Percentiles rank a stretch among this genome's conserved stretches.
Evolutionary conservation across 2,797 vertebrate species (phyloP).

Genomic region (Sorex maritimensis): DNA sequence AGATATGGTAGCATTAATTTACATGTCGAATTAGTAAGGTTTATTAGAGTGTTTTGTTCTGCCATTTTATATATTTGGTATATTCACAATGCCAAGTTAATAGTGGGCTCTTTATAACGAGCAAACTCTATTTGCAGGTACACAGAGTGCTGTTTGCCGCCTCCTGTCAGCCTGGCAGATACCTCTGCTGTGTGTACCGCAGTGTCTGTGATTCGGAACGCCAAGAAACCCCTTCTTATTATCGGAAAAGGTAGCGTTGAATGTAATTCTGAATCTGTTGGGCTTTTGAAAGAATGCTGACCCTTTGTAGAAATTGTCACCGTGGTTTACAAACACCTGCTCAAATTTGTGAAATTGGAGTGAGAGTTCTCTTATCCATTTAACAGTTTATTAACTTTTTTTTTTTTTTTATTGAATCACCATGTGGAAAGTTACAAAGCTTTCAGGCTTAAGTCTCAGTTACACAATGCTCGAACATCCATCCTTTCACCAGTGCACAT

Average conservation of each 20-base stretch:
- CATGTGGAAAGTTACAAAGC: too few species aligned
- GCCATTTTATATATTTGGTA: constrained; percentile 39
- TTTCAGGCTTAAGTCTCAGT: too few species aligned
- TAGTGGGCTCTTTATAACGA: constrained; percentile 47
- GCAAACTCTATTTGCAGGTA: constrained; percentile 83
- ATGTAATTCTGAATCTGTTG: neutral
- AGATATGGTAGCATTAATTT: constrained; percentile 25
- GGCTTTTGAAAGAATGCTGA: neutral
- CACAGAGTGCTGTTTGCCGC: constrained; percentile 91
- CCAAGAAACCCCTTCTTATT: constrained; percentile 95
- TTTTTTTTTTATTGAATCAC: too few species aligned
- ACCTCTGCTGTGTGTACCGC: constrained; percentile 90
- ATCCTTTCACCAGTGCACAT: too few species aligned
- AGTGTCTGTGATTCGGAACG: constrained; percentile 90
- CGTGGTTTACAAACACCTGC: neutral
- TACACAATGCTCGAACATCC: too few species aligned
- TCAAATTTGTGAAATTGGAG: constrained; percentile 34
- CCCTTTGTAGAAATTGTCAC: constrained; percentile 6
- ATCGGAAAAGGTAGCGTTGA: constrained; percentile 95
- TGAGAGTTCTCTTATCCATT: constrained; percentile 7
- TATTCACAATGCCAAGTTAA: constrained; percentile 39
- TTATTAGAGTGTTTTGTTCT: neutral
- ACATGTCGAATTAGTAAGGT: neutral
- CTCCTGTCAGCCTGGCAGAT: constrained; percentile 94
- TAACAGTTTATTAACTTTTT: constrained; percentile 47